Evolutionary conservation across 2,113 vertebrate genomes (phyloP).

Genomic region (Solea solea): DNA sequence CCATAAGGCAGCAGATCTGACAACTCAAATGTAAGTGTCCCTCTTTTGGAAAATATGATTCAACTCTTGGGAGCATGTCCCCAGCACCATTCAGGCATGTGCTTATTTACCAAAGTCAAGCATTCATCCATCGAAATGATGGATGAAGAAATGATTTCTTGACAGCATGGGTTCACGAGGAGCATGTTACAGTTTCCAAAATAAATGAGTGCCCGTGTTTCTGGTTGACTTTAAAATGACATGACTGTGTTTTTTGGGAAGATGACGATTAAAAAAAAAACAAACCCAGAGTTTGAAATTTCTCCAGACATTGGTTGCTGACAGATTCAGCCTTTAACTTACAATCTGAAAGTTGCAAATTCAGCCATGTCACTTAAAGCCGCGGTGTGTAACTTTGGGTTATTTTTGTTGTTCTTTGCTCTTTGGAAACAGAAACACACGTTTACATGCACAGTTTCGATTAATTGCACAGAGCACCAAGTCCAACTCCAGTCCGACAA

Average conservation of each 20-base stretch:
- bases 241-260: no score
- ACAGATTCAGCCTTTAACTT: not conserved
- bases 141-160: slow-evolving; percentile 2
- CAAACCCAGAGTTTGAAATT: no score
- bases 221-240: not conserved
- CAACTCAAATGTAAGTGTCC: slow-evolving; percentile 54
- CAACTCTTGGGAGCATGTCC: slow-evolving; percentile 40
- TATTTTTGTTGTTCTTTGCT: no score
- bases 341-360: not conserved
- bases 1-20: slow-evolving; percentile 62
- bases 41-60: slow-evolving; percentile 27
- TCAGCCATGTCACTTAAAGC: not conserved
- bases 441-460: no score
- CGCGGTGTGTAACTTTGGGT: no score
- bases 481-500: no score
- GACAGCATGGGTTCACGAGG: slow-evolving; percentile 23
- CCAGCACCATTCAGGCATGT: slow-evolving; percentile 28
- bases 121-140: slow-evolving; percentile 5
- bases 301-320: not conserved
- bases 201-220: slow-evolving; percentile 19
- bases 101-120: not conserved
- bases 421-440: no score
- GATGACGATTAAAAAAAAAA: no score
- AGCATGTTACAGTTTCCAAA: slow-evolving; percentile 41
- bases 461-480: no score